Base-by-base conservation (phyloP, 1,140 invertebrate genomes). In the Zaprionus nigranus region DNA sequence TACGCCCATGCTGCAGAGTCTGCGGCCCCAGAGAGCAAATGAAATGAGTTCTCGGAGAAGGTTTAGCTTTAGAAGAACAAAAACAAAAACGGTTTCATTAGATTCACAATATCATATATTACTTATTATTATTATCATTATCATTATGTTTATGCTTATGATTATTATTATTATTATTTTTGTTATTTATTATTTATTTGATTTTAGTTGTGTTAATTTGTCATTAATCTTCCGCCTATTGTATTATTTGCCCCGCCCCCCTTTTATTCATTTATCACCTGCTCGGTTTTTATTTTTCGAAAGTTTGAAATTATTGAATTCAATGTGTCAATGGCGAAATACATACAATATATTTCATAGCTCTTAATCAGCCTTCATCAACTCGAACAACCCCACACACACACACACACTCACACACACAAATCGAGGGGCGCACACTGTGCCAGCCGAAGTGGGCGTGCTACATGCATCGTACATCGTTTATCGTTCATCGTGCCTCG, bases 171-270 rank as follows among this genome's bases (percentile, higher is more conserved):
- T 65, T 69, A 76, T 85, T 71, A 82, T 88, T 81, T 83, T 87
- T 87, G 81, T 87, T 87, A 87, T 87, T 87, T 87, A 87, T 87
- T 87, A 87, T 87, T 88, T 87, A 87, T 87, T 87, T 78, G 60
- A 67, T 78, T 82, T 76, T 81, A 87, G 79, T 79, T 75, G 66
- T 79, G 84, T 88, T 87, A 81, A 81, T 83, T 88, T 88, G 83
- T 87, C 84, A 81, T 78, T 75, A 69, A 68, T 73, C 36, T 73
- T 75, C 26, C 54, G 70, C 46, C 53, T 53, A 46, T 64, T 79
- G 63, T 77, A 64, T 77, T 73, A 73, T 68, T 73, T 72, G 53
- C 73, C 62, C 40, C 71, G 62, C 56, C 79, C 70, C 36, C 36
- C 53, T 71, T 53, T 79, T 30, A 59, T 70, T 40, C 51, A 71